Conservation (phyloP, 2,113 vertebrate genomes). For the Ramphastos sulfuratus region DNA sequence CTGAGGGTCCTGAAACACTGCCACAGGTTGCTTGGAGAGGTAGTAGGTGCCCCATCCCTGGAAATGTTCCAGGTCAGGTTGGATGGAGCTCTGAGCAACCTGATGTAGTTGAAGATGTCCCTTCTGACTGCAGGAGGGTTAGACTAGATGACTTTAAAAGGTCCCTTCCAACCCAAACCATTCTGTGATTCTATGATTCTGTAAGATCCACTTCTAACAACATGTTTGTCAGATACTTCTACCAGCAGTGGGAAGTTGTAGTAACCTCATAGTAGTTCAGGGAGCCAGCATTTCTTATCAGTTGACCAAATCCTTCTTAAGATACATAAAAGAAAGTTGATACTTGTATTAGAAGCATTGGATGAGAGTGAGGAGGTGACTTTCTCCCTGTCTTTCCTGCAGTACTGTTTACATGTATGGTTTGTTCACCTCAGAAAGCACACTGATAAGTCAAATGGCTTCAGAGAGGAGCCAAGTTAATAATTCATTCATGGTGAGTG, state of each 20-base stretch:
- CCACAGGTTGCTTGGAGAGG: too few species aligned
- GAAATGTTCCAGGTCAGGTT: too few species aligned
- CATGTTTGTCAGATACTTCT: neutral
- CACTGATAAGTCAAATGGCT: neutral
- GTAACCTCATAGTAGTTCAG: neutral
- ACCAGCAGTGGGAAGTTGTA: neutral
- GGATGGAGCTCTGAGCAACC: too few species aligned
- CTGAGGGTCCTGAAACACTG: too few species aligned
- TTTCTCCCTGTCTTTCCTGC: neutral
- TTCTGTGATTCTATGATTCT: too few species aligned
- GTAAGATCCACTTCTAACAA: neutral
- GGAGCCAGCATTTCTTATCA: neutral
- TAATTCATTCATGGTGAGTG: neutral
- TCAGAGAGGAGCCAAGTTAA: constrained; percentile 1
- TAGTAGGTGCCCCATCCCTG: too few species aligned
- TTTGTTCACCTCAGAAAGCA: neutral
- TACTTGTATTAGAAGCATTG: neutral
- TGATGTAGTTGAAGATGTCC: too few species aligned
- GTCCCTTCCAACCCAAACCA: too few species aligned
- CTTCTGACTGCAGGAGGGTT: too few species aligned
- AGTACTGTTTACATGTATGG: accelerated
- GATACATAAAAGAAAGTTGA: neutral
- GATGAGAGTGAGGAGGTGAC: neutral
- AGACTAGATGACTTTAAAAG: too few species aligned
- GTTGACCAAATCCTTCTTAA: neutral